Evolutionary conservation across 2,797 vertebrate genomes (phyloP), one percentile per base, ranked within the genome.

Genomic region (Psittacula derbiana): DNA sequence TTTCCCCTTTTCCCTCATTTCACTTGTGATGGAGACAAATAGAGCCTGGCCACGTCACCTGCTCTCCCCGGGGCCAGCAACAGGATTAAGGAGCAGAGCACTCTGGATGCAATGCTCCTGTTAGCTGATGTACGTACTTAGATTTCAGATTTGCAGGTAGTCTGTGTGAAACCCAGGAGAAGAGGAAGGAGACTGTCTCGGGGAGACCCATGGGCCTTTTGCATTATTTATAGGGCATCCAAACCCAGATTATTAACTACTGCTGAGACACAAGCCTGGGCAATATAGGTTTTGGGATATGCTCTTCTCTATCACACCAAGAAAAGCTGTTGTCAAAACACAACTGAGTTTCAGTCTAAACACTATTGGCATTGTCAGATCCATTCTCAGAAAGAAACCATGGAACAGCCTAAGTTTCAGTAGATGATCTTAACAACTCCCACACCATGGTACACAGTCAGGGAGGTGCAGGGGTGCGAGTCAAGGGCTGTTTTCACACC

Each of bases 301-400:
- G 24, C 2, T 83, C 23, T 72, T 90, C 79, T 94, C 57, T 4
- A 4, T 80, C 80, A 33, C 73, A 64, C 65, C n/a, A 86, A 43
- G 44, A 79, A 89, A 78, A 82, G 44, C 46, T 90, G 53, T 78
- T 93, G 86, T 94, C 86, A 96, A 91, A 95, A 91, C 71, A 96
- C 81, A 75, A 89, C 7, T 52, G 81, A 91, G 82, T 83, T 80
- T 83, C 82, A 88, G 73, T 80, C 76, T 93, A 64, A 94, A 86
- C 49, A 84, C 47, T 58, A 65, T 19, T 0, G 0, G 58, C 33
- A 30, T 49, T 40, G 64, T 65, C 80, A 83, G 80, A 88, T 78
- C 47, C 69, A 43, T 44, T 75, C 74, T 69, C 55, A 25, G 62
- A 41, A 33, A 67, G 41, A 88, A 93, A 30, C 25, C 15, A 31